Conservation (phyloP, 2,113 vertebrate species). For the Upupa epops region DNA sequence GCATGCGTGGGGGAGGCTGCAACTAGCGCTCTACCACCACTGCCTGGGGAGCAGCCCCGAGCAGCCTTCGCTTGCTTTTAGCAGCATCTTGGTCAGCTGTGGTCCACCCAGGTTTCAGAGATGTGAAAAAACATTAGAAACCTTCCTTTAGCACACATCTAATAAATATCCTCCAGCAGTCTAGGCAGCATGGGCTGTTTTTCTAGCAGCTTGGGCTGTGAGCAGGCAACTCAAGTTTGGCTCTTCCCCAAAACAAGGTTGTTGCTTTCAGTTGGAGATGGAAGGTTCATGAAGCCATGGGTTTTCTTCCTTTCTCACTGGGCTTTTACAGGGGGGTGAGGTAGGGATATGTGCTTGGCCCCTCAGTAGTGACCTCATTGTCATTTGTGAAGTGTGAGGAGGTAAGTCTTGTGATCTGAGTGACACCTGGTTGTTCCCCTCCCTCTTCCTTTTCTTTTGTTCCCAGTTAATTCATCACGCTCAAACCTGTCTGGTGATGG, state of each 20-base stretch:
- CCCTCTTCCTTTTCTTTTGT: not conserved
- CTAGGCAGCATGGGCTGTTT: not conserved
- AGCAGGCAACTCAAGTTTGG: not conserved
- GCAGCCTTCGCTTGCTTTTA: constrained; percentile 40
- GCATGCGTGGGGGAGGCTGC: constrained; percentile 18
- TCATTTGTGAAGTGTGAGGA: not conserved
- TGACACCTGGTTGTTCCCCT: not conserved
- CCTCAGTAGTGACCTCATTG: not conserved
- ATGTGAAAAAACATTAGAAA: not conserved
- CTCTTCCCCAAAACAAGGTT: not conserved
- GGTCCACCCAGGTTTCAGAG: not conserved
- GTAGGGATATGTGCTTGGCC: rapidly evolving
- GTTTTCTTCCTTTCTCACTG: rapidly evolving
- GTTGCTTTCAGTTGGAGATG: not conserved
- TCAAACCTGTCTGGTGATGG: not conserved
- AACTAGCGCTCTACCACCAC: not conserved
- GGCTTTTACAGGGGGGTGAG: not conserved
- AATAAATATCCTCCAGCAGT: not conserved
- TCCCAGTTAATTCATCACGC: not conserved
- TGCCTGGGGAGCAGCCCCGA: not conserved
- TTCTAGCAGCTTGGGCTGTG: not conserved
- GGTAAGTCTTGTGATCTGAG: not conserved
- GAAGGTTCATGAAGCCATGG: rapidly evolving
- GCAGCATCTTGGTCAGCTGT: not conserved
- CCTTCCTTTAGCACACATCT: not conserved